Conservation (phyloP, 2,113 vertebrate species). For the Aix galericulata region DNA sequence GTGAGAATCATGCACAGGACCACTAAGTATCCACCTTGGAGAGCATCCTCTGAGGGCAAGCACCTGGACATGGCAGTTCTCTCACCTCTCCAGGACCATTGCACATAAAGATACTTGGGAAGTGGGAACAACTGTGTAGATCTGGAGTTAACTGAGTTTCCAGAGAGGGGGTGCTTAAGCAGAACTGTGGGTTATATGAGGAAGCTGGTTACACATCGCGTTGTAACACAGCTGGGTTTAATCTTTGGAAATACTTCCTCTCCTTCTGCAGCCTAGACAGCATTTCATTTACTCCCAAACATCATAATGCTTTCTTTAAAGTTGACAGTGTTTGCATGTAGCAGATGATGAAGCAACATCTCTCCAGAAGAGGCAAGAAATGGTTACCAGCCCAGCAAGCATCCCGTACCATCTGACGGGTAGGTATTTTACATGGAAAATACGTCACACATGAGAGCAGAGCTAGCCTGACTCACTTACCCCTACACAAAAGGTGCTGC, state of each 20-base stretch:
- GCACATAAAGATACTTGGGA: background rate
- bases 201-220: background rate
- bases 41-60: background rate
- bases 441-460: background rate
- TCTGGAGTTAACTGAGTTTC: background rate
- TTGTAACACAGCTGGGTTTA: background rate
- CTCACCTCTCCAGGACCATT: background rate
- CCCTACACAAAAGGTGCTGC: background rate
- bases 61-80: accelerated
- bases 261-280: background rate
- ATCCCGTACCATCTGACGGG: accelerated
- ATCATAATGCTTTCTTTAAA: background rate
- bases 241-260: background rate
- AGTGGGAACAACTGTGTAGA: background rate
- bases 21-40: background rate
- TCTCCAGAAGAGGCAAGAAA: background rate
- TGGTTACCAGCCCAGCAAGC: background rate
- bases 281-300: background rate
- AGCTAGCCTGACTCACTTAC: background rate
- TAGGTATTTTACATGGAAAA: background rate
- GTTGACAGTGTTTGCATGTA: background rate
- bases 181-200: background rate
- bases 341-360: background rate
- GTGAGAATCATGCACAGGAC: background rate
- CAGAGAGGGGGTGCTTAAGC: background rate